Conservation (phyloP, 2,797 vertebrate species). For the Tangara arthus region DNA sequence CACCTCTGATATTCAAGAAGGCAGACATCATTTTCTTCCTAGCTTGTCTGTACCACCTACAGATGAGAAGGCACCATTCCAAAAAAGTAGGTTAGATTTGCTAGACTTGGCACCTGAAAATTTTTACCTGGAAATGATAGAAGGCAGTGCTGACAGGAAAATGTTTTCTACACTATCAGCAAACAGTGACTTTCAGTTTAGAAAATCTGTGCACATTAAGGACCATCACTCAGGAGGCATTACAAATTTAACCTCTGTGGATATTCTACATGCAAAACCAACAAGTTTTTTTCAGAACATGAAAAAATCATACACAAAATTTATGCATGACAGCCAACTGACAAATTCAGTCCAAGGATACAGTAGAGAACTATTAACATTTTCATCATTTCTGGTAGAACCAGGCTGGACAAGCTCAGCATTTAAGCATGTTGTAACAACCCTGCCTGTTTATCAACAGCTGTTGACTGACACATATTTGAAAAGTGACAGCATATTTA, state of each 20-base stretch:
- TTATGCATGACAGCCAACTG: neutral
- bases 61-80: slow-evolving; percentile 2
- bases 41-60: neutral
- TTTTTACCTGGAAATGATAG: neutral
- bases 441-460: slow-evolving; percentile 7
- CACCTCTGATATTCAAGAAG: slow-evolving; percentile 52
- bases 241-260: neutral
- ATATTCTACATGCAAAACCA: neutral
- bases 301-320: slow-evolving; percentile 3
- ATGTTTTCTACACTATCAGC: neutral
- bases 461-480: neutral
- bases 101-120: neutral
- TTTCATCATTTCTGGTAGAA: neutral
- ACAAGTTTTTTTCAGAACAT: slow-evolving; percentile 3
- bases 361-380: neutral
- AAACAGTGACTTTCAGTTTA: neutral
- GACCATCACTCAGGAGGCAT: neutral
- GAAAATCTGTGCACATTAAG: slow-evolving; percentile 4
- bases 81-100: slow-evolving; percentile 45
- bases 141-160: neutral
- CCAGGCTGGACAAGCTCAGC: slow-evolving; percentile 25
- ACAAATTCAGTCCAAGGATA: neutral
- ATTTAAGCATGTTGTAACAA: neutral
- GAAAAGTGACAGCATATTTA: neutral
- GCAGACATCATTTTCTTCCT: neutral